phyloP scores from a whole-genome alignment of 1,140 invertebrate genomes.

The Ceratosolen fusciceps region DNA sequence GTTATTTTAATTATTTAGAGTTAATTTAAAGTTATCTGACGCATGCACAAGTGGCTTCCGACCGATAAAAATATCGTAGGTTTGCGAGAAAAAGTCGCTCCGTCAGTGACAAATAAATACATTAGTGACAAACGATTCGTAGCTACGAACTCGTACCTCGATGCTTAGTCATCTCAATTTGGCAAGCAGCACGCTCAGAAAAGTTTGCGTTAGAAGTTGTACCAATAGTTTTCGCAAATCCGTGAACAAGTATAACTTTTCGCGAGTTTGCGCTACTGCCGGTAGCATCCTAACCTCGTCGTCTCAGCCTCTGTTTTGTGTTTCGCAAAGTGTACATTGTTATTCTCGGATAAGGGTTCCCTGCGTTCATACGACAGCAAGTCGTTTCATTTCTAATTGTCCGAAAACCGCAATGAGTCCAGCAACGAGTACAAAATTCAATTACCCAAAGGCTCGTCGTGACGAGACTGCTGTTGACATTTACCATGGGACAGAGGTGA shows the following conservation, averaged over 20 bases:
- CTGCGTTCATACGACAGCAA: not conserved
- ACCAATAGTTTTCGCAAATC: not conserved
- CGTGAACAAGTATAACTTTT: not conserved
- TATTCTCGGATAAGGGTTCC: not conserved
- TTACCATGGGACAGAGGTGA: conserved; percentile 87
- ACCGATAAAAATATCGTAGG: not conserved
- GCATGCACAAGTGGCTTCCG: not conserved
- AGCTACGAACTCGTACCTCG: not conserved
- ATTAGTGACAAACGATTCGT: not conserved
- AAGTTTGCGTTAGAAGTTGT: not conserved
- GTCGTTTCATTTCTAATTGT: not conserved
- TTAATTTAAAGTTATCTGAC: not conserved
- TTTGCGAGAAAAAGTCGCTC: not conserved
- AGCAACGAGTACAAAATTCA: conserved; percentile 55
- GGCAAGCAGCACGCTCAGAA: not conserved
- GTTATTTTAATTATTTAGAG: not conserved
- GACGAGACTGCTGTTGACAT: conserved; percentile 85
- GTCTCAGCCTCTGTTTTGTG: not conserved
- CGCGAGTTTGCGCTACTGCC: conserved; percentile 25
- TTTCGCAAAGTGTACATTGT: not conserved
- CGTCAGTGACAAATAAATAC: not conserved
- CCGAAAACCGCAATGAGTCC: not conserved
- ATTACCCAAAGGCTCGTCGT: conserved; percentile 83
- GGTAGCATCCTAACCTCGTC: conserved; percentile 33
- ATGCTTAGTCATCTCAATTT: conserved; percentile 34